phyloP scores from a whole-genome alignment of 2,888 invertebrate species.

The Melipona beecheii region DNA sequence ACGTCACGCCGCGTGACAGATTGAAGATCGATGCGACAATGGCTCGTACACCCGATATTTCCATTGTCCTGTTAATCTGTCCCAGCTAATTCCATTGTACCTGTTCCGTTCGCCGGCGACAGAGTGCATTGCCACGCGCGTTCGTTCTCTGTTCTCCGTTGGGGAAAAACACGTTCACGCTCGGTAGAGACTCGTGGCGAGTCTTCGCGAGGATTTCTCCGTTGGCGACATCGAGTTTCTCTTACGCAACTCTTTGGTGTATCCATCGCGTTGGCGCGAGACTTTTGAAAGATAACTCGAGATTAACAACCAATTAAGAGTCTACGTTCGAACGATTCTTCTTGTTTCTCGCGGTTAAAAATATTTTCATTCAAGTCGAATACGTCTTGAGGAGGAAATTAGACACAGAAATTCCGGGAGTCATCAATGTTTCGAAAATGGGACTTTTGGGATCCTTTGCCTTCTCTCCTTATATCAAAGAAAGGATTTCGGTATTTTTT shows the following conservation, averaged over 20 bases:
- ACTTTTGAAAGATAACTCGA: background rate
- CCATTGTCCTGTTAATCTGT: constrained; percentile 52
- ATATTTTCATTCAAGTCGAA: too few species aligned
- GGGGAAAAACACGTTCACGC: background rate
- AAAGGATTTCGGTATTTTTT: too few species aligned
- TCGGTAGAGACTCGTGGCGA: background rate
- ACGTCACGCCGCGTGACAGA: constrained; percentile 52
- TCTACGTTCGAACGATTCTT: too few species aligned
- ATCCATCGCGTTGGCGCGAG: background rate
- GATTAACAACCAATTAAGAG: too few species aligned
- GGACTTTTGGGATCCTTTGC: too few species aligned
- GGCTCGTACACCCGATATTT: constrained; percentile 36
- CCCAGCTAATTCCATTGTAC: constrained; percentile 46
- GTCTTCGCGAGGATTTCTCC: too few species aligned
- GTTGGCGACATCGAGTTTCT: background rate
- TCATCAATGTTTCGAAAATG: too few species aligned
- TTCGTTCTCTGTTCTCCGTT: background rate
- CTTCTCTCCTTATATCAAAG: too few species aligned
- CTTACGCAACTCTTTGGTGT: background rate
- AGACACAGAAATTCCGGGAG: too few species aligned
- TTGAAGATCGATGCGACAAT: constrained; percentile 63
- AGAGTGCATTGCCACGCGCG: background rate
- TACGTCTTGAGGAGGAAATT: too few species aligned
- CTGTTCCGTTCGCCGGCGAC: constrained; percentile 27
- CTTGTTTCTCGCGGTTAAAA: too few species aligned